Evolutionary conservation across 2,888 invertebrate species (phyloP).

Genomic region (Lordiphosa andalusiaca): DNA sequence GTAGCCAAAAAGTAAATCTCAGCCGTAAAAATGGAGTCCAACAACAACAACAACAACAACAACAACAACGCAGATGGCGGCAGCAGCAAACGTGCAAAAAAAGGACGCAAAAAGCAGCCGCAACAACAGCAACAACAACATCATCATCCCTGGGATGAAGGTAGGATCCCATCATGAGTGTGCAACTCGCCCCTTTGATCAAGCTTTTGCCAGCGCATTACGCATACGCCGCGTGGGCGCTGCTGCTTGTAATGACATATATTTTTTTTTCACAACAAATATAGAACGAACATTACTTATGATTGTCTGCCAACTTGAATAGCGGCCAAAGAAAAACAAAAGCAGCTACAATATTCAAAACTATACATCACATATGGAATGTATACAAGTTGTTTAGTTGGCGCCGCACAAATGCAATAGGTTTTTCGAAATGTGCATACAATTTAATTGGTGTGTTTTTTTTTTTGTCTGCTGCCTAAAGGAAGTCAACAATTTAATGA

Average conservation of each 20-base stretch:
- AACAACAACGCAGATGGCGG: conserved; percentile 7
- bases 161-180: conserved; percentile 43
- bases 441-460: background rate
- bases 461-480: conserved; percentile 9
- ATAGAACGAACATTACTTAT: conserved; percentile 47
- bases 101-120: conserved; percentile 49
- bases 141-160: conserved; percentile 76
- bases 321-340: conserved; percentile 44
- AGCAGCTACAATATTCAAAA: background rate
- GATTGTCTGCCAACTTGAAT: conserved; percentile 44
- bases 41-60: conserved; percentile 38
- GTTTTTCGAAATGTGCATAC: conserved; percentile 13
- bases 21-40: conserved; percentile 46
- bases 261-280: conserved; percentile 15
- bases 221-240: conserved; percentile 63
- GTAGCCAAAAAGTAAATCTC: conserved; percentile 45
- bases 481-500: conserved; percentile 37
- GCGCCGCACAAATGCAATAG: conserved; percentile 10
- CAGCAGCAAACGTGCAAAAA: conserved; percentile 45
- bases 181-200: background rate
- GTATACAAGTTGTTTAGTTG: conserved; percentile 28
- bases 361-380: conserved; percentile 4
- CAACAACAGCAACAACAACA: conserved; percentile 39
- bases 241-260: conserved; percentile 27
- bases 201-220: conserved; percentile 29